A percentile compares a stretch with the other conserved stretches of the same genome.
These are phyloP conservation scores for Nycticebus coucang DNA, from an alignment of 2,113 vertebrate species.

Conservation along the genomic window DNA sequence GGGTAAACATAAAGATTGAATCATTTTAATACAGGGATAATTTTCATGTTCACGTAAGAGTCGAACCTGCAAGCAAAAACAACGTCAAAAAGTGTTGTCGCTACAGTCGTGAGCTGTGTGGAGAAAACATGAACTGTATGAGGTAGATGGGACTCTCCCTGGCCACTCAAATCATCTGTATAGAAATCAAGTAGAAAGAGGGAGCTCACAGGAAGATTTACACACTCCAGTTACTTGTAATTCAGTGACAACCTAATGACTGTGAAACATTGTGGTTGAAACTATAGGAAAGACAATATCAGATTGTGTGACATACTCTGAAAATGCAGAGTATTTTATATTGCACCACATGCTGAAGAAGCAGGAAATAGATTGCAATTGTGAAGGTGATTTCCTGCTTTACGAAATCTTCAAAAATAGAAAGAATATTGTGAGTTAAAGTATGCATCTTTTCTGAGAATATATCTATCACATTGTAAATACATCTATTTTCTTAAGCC, in stretches of 20 bases:
- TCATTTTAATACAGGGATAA: neutral
- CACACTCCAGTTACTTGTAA: neutral
- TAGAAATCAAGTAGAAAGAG: neutral
- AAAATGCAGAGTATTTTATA: neutral
- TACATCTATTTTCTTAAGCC: neutral
- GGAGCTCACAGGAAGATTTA: neutral
- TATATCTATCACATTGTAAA: neutral
- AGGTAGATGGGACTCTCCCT: neutral
- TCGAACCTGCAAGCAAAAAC: slow-evolving; percentile 10
- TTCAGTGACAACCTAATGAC: neutral
- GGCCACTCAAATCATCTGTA: neutral
- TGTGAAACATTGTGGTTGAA: neutral
- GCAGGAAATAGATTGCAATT: neutral
- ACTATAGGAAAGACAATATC: neutral
- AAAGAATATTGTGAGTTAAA: neutral
- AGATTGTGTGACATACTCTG: neutral
- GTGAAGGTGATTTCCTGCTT: neutral
- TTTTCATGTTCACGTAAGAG: neutral
- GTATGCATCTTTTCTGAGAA: neutral
- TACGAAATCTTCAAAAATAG: slow-evolving; percentile 20
- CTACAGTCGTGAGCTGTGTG: neutral
- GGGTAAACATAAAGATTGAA: neutral
- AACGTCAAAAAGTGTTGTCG: neutral
- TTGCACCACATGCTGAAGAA: neutral
- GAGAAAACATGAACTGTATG: neutral